Percentiles rank a stretch among this genome's conserved stretches.
Evolutionary conservation across 2,888 invertebrate genomes (phyloP).

Genomic region (Adela reaumurella): DNA sequence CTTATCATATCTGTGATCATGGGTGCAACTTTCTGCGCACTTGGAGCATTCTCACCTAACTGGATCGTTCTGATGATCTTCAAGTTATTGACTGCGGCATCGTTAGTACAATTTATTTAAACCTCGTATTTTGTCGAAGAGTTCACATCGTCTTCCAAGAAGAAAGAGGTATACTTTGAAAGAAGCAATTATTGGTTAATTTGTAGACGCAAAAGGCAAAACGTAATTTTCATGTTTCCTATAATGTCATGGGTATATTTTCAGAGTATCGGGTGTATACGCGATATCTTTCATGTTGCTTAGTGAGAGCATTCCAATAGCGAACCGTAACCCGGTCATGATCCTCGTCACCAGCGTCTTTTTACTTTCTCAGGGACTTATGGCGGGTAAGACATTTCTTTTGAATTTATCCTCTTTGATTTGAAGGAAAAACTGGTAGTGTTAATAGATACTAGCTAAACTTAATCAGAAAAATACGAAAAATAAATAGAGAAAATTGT

Average conservation of each 20-base stretch:
- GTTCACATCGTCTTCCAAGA: too few relatives aligned
- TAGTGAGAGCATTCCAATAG: conserved; percentile 28
- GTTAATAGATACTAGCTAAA: too few relatives aligned
- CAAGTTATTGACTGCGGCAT: conserved; percentile 2
- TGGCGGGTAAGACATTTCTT: conserved; percentile 23
- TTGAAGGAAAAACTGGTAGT: too few relatives aligned
- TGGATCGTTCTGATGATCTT: background rate
- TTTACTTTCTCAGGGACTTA: conserved; percentile 25
- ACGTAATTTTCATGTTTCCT: background rate
- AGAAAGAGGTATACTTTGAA: too few relatives aligned
- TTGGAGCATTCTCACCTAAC: conserved; percentile 1
- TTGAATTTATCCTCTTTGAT: too few relatives aligned
- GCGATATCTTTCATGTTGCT: conserved; percentile 26
- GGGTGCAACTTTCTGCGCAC: conserved; percentile 15
- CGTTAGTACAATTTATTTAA: too few relatives aligned
- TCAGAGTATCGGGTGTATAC: conserved; percentile 26
- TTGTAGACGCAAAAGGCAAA: conserved; percentile 16
- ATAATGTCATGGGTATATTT: too few relatives aligned
- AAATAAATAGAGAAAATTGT: too few relatives aligned
- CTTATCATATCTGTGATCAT: conserved; percentile 24
- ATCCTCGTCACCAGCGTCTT: conserved; percentile 28
- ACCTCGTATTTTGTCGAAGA: too few relatives aligned
- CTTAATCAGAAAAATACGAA: too few relatives aligned
- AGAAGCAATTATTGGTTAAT: too few relatives aligned
- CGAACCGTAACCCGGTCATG: conserved; percentile 23